phyloP scores from a whole-genome alignment of 2,888 invertebrate species.

The Autographa pulchrina region DNA sequence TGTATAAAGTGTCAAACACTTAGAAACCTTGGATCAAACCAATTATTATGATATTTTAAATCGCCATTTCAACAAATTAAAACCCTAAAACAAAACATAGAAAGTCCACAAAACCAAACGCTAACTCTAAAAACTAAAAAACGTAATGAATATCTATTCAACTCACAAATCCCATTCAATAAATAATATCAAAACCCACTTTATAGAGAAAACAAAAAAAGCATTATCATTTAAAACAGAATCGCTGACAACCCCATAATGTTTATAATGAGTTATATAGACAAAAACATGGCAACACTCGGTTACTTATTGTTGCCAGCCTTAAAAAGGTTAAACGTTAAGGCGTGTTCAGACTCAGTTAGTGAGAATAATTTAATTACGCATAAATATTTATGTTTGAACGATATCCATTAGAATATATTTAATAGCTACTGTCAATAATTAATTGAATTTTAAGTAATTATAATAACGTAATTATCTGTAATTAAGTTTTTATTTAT shows the following conservation, averaged over 20 bases:
- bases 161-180: conserved; percentile 33
- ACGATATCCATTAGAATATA: conserved; percentile 24
- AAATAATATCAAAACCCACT: conserved; percentile 62
- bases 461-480: background rate
- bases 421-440: conserved; percentile 35
- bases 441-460: conserved; percentile 19
- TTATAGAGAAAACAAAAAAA: conserved; percentile 45
- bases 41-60: background rate
- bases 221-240: conserved; percentile 63
- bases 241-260: conserved; percentile 64
- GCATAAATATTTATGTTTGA: conserved; percentile 53
- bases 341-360: conserved; percentile 57
- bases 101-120: conserved; percentile 18
- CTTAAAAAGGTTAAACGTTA: conserved; percentile 55
- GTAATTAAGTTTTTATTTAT: too few relatives aligned
- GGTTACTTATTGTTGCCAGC: conserved; percentile 65
- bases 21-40: too few relatives aligned
- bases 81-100: background rate
- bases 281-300: conserved; percentile 67
- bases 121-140: conserved; percentile 39
- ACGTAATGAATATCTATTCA: conserved; percentile 49
- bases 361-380: conserved; percentile 49
- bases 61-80: background rate
- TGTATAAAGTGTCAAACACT: too few relatives aligned
- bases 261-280: conserved; percentile 65